Base-by-base conservation (phyloP, 1,140 invertebrate genomes). In the Drosophila pseudoobscura region DNA sequence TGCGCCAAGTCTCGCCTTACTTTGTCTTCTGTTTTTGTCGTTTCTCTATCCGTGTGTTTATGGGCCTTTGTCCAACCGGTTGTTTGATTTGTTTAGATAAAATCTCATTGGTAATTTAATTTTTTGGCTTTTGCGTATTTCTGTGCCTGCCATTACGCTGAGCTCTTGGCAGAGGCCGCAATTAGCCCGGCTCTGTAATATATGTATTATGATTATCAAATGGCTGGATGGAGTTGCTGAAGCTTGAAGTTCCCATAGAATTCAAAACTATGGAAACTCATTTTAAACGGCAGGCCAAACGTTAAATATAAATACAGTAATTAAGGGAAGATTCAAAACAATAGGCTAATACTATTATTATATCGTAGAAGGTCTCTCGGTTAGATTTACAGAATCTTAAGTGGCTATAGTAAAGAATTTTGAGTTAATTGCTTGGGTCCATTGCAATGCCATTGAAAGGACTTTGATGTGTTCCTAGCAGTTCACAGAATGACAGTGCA, bases 11-110 rank as follows among this genome's bases (percentile, higher is more conserved):
- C 56, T 55, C 41, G 51, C 49, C n/a, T 58, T 20, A 66, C 31
- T 68, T 22, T 66, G 29, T 74, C 49, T 63, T 17, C 52, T 44
- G 17, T 29, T 29, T 55, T 66, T 47, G 9, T 58, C 57, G 29
- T 43, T 6, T 55, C 47, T 47, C 54, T 44, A 52, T 61, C 52
- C 47, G 54, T 58, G 52, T 59, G 50, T 75, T 62, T 60, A 57
- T 79, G 62, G 63, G 70, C 54, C 66, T 64, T 49, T 55, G 63
- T 52, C 47, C 73, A 83, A 83, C 80, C 79, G 80, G 79, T 83
- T 83, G 20, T 13, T 44, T 49, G 47, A 78, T 83, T 75, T 80
- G 54, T 79, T 79, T 75, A 63, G 77, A 84, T 84, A 71, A 75
- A 75, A 79, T 59, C 35, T 43, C 62, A 50, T 52, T 56, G 45